Base-by-base conservation (phyloP, 2,888 invertebrate genomes). In the Sphaerophoria taeniata region DNA sequence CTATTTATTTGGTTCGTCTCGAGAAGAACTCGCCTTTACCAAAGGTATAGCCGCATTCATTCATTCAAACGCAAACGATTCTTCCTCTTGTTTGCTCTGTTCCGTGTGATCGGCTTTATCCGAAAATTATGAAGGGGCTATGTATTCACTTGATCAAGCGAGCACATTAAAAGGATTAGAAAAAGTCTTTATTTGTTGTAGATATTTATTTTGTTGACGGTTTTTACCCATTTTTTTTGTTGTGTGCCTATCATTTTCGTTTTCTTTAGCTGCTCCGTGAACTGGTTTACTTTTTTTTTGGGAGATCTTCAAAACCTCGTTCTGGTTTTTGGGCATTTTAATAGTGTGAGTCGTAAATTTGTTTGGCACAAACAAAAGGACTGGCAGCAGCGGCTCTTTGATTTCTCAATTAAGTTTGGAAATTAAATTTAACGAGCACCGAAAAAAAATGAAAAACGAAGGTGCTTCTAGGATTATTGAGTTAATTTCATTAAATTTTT, bases 161-260 rank as follows among this genome's bases (percentile, higher is more conserved):
- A 84, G 45, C 71, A 74, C 79, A 75, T 84, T 79, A 84, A 83
- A 84, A 79, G 84, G 79, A 84, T 84, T 84, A 84, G 74, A 60
- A 74, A 53, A 79, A 75, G 74, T 72, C 71, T 79, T 79, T 79
- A 79, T 79, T 63, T 76, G 74, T 43, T 43, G 43, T 43, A 39
- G 9, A 4, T 34, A n/a, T 58, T 16, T 69, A 34, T 56, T 43
- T 43, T 69, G 80, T 72, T 76, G 80, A 85, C 72, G 71, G 72
- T 43, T 58, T 51, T 2, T 24, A 24, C 2, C 24, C 69, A 63
- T 43, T 39, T 39, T 39, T 39, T 43, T n/a, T 45, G 24, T n/a
- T 45, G 24, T 24, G 24, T 47, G 9, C 45, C 33, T 14, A 33
- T 33, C n/a, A 49, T 73, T 70, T 56, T 71, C 43, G 39, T 47